Evolutionary conservation across 2,888 invertebrate species (phyloP).

Genomic region (Epistrophe eligans): DNA sequence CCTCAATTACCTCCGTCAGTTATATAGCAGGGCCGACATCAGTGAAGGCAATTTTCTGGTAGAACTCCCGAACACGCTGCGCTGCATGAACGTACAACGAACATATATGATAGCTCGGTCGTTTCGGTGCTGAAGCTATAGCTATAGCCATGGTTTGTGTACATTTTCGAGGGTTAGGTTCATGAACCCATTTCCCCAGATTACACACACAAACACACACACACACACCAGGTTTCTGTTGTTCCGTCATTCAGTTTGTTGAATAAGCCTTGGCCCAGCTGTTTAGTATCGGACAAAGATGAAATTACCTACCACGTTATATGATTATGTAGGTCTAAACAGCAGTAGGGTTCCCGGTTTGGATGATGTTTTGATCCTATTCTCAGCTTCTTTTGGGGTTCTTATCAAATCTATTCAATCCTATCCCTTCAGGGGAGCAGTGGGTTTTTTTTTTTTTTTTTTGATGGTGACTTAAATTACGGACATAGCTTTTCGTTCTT

Average conservation of each 20-base stretch:
- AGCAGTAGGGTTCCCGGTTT: background rate
- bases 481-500: background rate
- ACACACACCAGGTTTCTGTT: slow-evolving; percentile 27
- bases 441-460: background rate
- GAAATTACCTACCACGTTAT: slow-evolving; percentile 34
- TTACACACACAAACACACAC: slow-evolving; percentile 13
- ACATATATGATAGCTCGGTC: slow-evolving; percentile 11
- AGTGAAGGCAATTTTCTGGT: slow-evolving; percentile 53
- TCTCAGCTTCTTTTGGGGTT: background rate
- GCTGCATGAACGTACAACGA: background rate
- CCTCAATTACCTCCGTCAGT: slow-evolving; percentile 51
- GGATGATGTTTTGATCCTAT: slow-evolving; percentile 17
- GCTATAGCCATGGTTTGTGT: background rate
- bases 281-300: slow-evolving; percentile 34
- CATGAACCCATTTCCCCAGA: slow-evolving; percentile 56
- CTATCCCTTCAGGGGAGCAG: background rate
- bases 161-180: slow-evolving; percentile 70
- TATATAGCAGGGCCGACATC: slow-evolving; percentile 13
- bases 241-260: slow-evolving; percentile 40
- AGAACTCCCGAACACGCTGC: slow-evolving; percentile 25
- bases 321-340: background rate
- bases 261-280: slow-evolving; percentile 61
- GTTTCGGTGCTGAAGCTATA: background rate
- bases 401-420: slow-evolving; percentile 35
- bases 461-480: slow-evolving; percentile 26